phyloP scores from a whole-genome alignment of 2,888 invertebrate species.

The Hartigia nigra region DNA sequence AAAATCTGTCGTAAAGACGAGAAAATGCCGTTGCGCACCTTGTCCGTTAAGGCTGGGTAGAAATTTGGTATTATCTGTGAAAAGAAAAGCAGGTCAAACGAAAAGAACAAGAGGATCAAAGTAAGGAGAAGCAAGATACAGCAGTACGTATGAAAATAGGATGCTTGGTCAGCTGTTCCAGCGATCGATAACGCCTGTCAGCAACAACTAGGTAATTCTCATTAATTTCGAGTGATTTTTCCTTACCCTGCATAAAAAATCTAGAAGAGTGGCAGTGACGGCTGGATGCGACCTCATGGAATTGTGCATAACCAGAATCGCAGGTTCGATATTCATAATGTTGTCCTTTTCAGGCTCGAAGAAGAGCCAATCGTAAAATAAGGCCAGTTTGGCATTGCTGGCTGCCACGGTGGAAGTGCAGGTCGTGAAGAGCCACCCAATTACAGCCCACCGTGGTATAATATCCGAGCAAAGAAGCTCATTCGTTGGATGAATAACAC shows the following conservation, averaged over 20 bases:
- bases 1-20: conserved; percentile 86
- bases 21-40: conserved; percentile 84
- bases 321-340: conserved; percentile 96
- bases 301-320: conserved; percentile 93
- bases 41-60: conserved; percentile 81
- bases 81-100: conserved; percentile 26
- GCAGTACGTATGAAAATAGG: conserved; percentile 1
- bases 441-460: conserved; percentile 94
- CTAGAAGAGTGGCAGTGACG: conserved; percentile 88
- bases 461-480: conserved; percentile 94
- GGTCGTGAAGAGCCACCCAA: conserved; percentile 92
- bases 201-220: not conserved
- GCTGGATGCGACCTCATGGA: conserved; percentile 92
- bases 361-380: conserved; percentile 95
- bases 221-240: not conserved
- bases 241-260: conserved; percentile 85
- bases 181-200: not conserved
- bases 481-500: conserved; percentile 93
- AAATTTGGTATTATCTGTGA: conserved; percentile 87
- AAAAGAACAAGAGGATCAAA: conserved; percentile 4
- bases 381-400: conserved; percentile 89
- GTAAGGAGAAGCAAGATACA: conserved; percentile 4
- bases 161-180: not conserved
- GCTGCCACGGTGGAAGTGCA: conserved; percentile 91
- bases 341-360: conserved; percentile 92